Percentiles rank a stretch among this genome's conserved stretches.
Conservation (phyloP, 2,797 vertebrate species). For the Sebastes dallii region DNA sequence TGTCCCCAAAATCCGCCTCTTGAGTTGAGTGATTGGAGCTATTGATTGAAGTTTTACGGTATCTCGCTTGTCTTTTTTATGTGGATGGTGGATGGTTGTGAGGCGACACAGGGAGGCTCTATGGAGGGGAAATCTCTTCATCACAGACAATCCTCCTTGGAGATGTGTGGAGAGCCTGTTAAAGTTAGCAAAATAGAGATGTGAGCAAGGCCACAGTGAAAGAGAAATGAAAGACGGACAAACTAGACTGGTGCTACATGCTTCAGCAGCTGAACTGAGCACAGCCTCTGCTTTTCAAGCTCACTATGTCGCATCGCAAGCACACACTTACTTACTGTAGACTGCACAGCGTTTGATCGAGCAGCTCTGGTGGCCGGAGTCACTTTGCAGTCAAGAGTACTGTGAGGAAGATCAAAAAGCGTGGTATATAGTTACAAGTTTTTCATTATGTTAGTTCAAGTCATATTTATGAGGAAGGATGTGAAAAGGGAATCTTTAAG, state of each 20-base stretch:
- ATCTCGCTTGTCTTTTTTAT: not conserved
- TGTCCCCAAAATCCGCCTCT: not conserved
- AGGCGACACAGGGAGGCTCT: not conserved
- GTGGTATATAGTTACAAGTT: not conserved
- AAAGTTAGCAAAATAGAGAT: not conserved
- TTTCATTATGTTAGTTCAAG: not conserved
- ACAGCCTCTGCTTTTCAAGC: not conserved
- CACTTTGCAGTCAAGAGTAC: not conserved
- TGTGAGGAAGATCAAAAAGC: not conserved
- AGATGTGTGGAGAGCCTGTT: not conserved
- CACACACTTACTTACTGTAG: not conserved
- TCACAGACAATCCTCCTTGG: not conserved
- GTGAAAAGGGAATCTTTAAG: conserved; percentile 23
- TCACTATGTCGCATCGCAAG: not conserved
- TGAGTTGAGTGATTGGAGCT: not conserved
- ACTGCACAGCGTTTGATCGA: not conserved
- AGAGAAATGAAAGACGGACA: not conserved
- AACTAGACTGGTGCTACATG: not conserved
- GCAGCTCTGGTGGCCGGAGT: not conserved
- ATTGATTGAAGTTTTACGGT: not conserved
- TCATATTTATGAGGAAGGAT: conserved; percentile 10
- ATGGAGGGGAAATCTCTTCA: not conserved
- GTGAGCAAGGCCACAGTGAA: not conserved
- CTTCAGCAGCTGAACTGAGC: not conserved
- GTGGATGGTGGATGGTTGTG: not conserved